Percentiles rank a stretch among this genome's conserved stretches.
These are phyloP conservation scores for Mercenaria mercenaria DNA, from an alignment of 1,140 invertebrate species.

Conservation along the genomic window DNA sequence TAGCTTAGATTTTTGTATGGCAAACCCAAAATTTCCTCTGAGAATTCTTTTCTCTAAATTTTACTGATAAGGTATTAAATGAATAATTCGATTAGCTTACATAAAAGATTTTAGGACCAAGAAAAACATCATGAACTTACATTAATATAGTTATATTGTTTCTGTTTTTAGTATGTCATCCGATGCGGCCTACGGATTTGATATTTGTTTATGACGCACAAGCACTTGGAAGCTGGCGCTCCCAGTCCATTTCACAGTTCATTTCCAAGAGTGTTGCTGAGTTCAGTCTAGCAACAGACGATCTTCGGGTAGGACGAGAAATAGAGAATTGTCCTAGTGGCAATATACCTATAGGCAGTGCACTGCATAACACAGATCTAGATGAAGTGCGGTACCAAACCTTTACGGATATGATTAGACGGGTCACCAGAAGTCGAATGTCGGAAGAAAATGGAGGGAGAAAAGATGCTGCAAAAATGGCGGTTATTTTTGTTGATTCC, in stretches of 20 bases:
- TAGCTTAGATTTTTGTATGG: too few species aligned
- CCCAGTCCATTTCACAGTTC: constrained; percentile 71
- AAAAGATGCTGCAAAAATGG: constrained; percentile 61
- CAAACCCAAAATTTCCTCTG: too few species aligned
- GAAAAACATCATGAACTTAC: too few species aligned
- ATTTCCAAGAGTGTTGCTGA: constrained; percentile 65
- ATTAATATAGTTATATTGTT: too few species aligned
- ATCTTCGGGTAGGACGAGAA: constrained; percentile 72
- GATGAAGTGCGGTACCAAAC: constrained; percentile 40
- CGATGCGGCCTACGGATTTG: constrained; percentile 69
- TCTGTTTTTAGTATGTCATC: constrained; percentile 68
- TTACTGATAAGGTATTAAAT: too few species aligned
- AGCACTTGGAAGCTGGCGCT: constrained; percentile 61
- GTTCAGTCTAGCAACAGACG: constrained; percentile 67
- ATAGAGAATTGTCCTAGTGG: constrained; percentile 71
- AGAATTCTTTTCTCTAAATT: too few species aligned
- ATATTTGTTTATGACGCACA: constrained; percentile 77
- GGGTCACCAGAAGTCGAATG: constrained; percentile 53
- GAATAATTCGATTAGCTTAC: too few species aligned
- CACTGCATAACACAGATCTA: constrained; percentile 36
- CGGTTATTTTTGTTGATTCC: constrained; percentile 64
- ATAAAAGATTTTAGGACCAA: too few species aligned
- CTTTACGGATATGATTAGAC: constrained; percentile 64
- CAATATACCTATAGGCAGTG: constrained; percentile 69
- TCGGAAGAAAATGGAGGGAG: constrained; percentile 60